Evolutionary conservation across 2,113 vertebrate genomes (phyloP), one percentile per base, ranked within the genome.

Genomic region (Myrmophylax atrothorax): DNA sequence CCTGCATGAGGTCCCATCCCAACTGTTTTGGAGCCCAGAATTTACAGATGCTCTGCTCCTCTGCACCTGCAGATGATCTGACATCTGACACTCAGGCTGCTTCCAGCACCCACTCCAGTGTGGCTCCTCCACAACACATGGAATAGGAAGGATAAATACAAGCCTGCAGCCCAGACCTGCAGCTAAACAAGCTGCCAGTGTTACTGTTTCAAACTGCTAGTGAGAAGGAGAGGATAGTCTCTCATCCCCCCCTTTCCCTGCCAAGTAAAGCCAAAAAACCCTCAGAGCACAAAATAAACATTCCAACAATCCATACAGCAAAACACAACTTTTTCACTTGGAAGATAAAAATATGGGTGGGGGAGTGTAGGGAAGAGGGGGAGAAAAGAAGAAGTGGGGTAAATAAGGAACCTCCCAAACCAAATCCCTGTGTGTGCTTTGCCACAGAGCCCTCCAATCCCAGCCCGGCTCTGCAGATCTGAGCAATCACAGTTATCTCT

Each of bases 401-500:
- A 67, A 84, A 64, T 24, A 78, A 63, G 1, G 46, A 85, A 44
- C 18, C 67, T 70, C 15, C 47, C 55, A 52, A 81, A 88, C 18
- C 33, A 90, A 92, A 92, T 11, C 47, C 40, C 14, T 52, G 28
- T 37, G 49, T 66, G 42, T 95, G 66, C 50, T 85, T 80, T 70
- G 40, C 72, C 26, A 63, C 3, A 42, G 84, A 67, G 20, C 9
- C 38, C 74, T 89, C 87, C 87, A 83, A 85, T 90, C 46, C 80
- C 75, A 90, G 67, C 75, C 18, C 28, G 49, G 75, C 60, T 92
- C 89, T 2, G 0, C 80, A 70, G 44, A 94, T 63, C 38, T 72
- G 47, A 93, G 95, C 68, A 84, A 92, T 93, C 83, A 46, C 20
- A 81, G 84, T 90, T 96, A 94, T 97, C 95, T 92, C 89, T 53